Conservation (phyloP, 2,113 vertebrate species). For the Clarias magur region DNA sequence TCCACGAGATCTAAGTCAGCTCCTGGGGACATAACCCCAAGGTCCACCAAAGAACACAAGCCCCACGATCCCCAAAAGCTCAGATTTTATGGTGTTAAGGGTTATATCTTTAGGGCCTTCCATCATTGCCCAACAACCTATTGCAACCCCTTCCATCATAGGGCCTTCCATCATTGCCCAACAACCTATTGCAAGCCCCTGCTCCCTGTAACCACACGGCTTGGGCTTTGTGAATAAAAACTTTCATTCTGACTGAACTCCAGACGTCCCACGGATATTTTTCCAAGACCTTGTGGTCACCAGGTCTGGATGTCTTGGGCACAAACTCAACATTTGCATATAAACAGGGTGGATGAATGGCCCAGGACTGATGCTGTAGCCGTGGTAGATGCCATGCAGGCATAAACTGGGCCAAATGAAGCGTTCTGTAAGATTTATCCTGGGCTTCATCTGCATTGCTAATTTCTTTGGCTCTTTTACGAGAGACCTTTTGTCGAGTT, state of each 20-base stretch:
- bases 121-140: not conserved
- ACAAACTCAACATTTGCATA: not conserved
- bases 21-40: not conserved
- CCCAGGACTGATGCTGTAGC: not conserved
- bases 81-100: not conserved
- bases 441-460: slow-evolving; percentile 32
- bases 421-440: slow-evolving; percentile 17
- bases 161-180: not conserved
- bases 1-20: not conserved
- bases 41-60: not conserved
- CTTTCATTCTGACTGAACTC: not conserved
- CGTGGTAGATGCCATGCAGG: not conserved
- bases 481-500: slow-evolving; percentile 7
- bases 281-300: not conserved
- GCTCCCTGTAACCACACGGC: too few relatives aligned
- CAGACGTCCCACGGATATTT: not conserved
- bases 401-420: slow-evolving; percentile 1
- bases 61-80: not conserved
- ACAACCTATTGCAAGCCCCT: too few relatives aligned
- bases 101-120: not conserved
- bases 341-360: slow-evolving; percentile 5
- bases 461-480: slow-evolving; percentile 14
- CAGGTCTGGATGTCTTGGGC: not conserved
- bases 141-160: not conserved
- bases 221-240: not conserved